Conservation (phyloP, 2,797 vertebrate species). For the Coreius guichenoti region DNA sequence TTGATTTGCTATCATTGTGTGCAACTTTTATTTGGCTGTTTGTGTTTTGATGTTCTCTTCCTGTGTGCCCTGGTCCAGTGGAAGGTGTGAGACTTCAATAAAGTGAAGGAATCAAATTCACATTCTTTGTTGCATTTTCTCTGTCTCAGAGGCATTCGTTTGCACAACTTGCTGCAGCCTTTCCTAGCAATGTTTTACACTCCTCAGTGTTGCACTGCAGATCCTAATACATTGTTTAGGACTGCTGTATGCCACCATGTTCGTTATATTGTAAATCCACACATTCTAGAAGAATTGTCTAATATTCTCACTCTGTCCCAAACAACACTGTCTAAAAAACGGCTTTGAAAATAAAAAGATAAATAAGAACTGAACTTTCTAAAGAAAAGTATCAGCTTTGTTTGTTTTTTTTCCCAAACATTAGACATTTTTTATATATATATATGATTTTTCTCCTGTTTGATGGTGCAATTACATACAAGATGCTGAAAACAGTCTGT, state of each 20-base stretch:
- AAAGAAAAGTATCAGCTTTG: constrained; percentile 8
- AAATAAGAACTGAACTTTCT: background rate
- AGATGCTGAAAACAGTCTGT: background rate
- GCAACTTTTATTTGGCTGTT: constrained; percentile 32
- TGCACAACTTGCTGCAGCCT: background rate
- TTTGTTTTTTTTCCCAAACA: background rate
- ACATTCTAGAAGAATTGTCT: background rate
- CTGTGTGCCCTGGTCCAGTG: constrained; percentile 16
- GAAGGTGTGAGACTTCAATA: constrained; percentile 33
- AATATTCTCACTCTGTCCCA: background rate
- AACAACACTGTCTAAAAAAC: background rate
- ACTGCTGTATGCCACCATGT: constrained; percentile 1
- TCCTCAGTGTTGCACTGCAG: background rate
- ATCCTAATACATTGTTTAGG: background rate
- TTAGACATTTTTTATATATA: too few species aligned
- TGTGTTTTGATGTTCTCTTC: constrained; percentile 16
- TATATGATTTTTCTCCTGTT: background rate
- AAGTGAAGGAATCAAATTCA: constrained; percentile 25
- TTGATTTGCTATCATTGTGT: constrained; percentile 33
- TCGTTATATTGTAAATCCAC: constrained; percentile 1
- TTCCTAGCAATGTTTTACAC: constrained; percentile 1
- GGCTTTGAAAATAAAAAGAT: background rate
- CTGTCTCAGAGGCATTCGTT: background rate
- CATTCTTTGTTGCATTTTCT: background rate
- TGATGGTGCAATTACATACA: background rate